Base-by-base conservation (phyloP, 2,797 vertebrate species). In the Apogon hyalosoma region DNA sequence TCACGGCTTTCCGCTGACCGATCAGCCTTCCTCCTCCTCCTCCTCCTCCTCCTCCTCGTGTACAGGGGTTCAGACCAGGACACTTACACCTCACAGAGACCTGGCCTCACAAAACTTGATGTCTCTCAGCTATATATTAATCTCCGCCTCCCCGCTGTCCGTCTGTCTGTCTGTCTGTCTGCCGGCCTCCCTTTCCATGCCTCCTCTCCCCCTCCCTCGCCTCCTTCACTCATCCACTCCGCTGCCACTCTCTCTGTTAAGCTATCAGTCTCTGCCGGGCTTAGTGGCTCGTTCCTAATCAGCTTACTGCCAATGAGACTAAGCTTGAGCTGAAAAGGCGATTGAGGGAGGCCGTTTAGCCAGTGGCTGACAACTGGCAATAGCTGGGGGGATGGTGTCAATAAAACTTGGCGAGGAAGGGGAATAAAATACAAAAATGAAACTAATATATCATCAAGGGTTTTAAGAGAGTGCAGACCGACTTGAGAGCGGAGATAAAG, bases 241-340 rank as follows among this genome's bases (percentile, higher is more conserved):
- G 8, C 58, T 7, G 6, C 15, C 5, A 55, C 74, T 77, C 69
- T 73, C 75, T 77, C 68, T 63, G 74, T 75, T 74, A 77, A 76
- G 64, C 87, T 83, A 85, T 81, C 76, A 63, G 85, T 92, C 89
- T 90, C 63, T 0, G 77, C 76, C 61, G 75, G 82, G 92, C 88
- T 92, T 90, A 92, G 86, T 0, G 0, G 70, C 85, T 91, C 73
- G 83, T 91, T 88, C 38, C 73, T 92, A 90, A 91, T 91, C 90
- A 83, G 89, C 88, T 89, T 91, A 90, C 83, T 73, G 86, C 88
- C 88, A 85, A 88, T 77, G 87, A 90, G 83, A 90, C 84, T 88
- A 85, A 88, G 82, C 86, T 75, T 42, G 84, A 87, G 84, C 84
- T 83, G 84, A 80, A 83, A 85, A 90, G 87, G 79, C 83, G 85